Percentiles rank a stretch among this genome's conserved stretches.
These are phyloP conservation scores for Acyrthosiphon pisum DNA, from an alignment of 1,140 invertebrate genomes.

Conservation along the genomic window DNA sequence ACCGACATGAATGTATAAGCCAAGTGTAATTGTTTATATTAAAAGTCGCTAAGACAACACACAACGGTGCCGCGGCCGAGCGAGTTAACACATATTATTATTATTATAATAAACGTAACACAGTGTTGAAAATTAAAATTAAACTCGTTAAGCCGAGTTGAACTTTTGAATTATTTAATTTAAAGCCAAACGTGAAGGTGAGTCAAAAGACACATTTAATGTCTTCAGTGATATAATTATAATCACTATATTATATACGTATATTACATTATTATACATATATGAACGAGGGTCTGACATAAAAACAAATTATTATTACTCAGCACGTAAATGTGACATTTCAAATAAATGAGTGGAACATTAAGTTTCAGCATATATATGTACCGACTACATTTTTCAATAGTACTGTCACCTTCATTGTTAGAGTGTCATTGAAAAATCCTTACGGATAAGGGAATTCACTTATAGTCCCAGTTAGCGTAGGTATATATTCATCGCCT, in stretches of 20 bases:
- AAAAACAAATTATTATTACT: slow-evolving; percentile 52
- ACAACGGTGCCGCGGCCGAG: not conserved
- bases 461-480: slow-evolving; percentile 27
- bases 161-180: slow-evolving; percentile 25
- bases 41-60: not conserved
- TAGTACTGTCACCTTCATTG: slow-evolving; percentile 34
- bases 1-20: not conserved
- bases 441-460: slow-evolving; percentile 32
- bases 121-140: not conserved
- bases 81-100: not conserved
- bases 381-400: slow-evolving; percentile 41
- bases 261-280: not conserved
- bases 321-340: slow-evolving; percentile 50
- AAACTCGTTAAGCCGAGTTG: not conserved
- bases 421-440: slow-evolving; percentile 41
- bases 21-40: not conserved
- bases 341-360: slow-evolving; percentile 50
- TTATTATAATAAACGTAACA: not conserved
- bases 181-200: not conserved
- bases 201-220: not conserved
- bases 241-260: not conserved
- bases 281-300: slow-evolving; percentile 15
- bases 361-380: slow-evolving; percentile 28
- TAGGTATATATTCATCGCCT: not conserved
- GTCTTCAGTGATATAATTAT: not conserved